Evolutionary conservation across 2,888 invertebrate genomes (phyloP).

Genomic region (Sesia bembeciformis): DNA sequence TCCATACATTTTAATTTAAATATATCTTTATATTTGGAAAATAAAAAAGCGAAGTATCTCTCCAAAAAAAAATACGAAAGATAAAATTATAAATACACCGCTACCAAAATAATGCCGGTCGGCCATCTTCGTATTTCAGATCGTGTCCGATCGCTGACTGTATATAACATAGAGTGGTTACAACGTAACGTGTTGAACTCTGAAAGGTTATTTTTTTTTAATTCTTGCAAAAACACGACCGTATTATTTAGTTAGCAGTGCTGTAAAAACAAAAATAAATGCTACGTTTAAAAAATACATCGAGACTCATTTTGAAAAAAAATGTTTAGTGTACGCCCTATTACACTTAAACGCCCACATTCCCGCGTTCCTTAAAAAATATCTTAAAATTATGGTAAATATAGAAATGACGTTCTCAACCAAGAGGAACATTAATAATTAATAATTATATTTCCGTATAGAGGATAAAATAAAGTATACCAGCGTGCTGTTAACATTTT

Average conservation of each 20-base stretch:
- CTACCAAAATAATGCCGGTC: too few relatives aligned
- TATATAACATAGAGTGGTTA: too few relatives aligned
- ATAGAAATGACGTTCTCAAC: constrained; percentile 11
- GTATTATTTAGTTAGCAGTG: neutral
- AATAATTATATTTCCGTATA: constrained; percentile 5
- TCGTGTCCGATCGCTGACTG: too few relatives aligned
- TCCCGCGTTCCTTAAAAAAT: constrained; percentile 29
- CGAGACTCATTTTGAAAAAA: constrained; percentile 2
- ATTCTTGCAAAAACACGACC: too few relatives aligned
- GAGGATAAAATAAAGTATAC: too few relatives aligned
- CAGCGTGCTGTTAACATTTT: too few relatives aligned
- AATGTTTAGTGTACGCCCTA: constrained; percentile 32
- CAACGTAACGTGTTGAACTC: too few relatives aligned
- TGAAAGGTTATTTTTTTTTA: too few relatives aligned
- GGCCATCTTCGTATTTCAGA: too few relatives aligned
- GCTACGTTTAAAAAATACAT: constrained; percentile 2
- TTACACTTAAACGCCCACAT: constrained; percentile 28
- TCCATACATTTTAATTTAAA: constrained; percentile 10
- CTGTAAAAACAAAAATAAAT: constrained; percentile 14
- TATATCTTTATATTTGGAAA: neutral
- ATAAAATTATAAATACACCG: too few relatives aligned
- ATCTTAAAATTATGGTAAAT: constrained; percentile 36
- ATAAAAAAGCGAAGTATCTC: neutral
- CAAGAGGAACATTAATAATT: constrained; percentile 16
- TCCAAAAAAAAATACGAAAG: neutral